A percentile compares a stretch with the other conserved stretches of the same genome.
phyloP scores from a whole-genome alignment of 1,140 invertebrate genomes.

The Sycophila sp. region DNA sequence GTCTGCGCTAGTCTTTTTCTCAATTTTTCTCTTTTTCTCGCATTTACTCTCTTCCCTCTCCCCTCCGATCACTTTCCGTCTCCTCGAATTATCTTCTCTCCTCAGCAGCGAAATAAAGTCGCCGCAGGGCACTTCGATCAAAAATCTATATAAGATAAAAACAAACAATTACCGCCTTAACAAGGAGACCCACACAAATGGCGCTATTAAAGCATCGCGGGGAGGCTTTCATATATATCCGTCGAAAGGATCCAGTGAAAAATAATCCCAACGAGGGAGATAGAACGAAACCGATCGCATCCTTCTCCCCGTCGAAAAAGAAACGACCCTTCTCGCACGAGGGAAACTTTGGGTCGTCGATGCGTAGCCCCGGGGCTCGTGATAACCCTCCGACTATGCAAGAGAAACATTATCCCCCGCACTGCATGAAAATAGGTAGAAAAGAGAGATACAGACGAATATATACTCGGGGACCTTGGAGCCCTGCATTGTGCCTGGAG shows the following conservation, averaged over 20 bases:
- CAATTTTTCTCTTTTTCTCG: not conserved
- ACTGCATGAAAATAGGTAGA: conserved; percentile 9
- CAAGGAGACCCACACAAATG: no score
- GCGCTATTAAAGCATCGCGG: no score
- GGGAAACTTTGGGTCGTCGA: not conserved
- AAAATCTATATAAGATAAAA: no score
- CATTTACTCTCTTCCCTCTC: not conserved
- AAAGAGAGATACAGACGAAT: not conserved
- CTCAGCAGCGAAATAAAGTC: no score
- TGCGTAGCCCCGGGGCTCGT: not conserved
- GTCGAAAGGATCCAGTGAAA: not conserved
- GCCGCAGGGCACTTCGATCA: no score
- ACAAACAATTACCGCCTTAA: no score
- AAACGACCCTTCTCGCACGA: not conserved
- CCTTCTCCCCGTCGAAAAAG: not conserved
- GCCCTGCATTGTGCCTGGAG: not conserved
- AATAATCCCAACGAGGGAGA: no score
- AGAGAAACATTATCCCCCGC: conserved; percentile 4
- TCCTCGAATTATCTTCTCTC: no score
- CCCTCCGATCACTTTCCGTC: no score
- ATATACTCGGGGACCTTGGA: conserved; percentile 7
- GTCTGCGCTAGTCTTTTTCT: not conserved
- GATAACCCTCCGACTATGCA: no score
- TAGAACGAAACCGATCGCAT: no score
- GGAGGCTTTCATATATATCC: no score